Evolutionary conservation across 2,888 invertebrate species (phyloP), one percentile per base, ranked within the genome.

Genomic region (Chrysolina oricalcia): DNA sequence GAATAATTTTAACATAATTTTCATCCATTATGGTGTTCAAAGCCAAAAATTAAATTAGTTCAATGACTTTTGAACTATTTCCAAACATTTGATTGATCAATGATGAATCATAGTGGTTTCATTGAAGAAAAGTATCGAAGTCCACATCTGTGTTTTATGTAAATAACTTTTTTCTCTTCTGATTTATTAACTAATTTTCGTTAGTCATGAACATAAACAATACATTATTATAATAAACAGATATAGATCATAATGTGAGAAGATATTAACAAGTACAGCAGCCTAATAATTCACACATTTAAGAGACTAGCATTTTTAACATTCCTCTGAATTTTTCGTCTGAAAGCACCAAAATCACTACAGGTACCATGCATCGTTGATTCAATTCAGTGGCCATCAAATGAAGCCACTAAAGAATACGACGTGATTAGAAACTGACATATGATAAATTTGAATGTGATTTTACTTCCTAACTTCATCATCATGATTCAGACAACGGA

Each of bases 151-250:
- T 27, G 5, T 27, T 27, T 27, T 3, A 27, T 27, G 27, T 27
- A 27, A 27, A 27, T 27, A 27, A 27, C 27, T 27, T 27, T 27
- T 27, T 27, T 27, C 2, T 27, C 27, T 27, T 27, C 27, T 27
- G 27, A 5, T 27, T 3, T 27, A 27, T 27, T 27, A 5, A 27
- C 27, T 27, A 2, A 27, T 27, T 27, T 27, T 27, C 27, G 27
- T n/a, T 27, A 27, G 27, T 27, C 27, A n/a, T 48, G 48, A n/a
- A 48, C 48, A 17, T 50, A 10, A 50, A 50, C 19, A 50, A 21
- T 53, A 53, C 43, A 43, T 43, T 43, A 15, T 43, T 13, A 43
- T 43, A 43, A 43, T 43, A 53, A 53, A 53, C 23, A 53, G 19
- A 9, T 21, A 21, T 21, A 21, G 21, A 53, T 53, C 19, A 53